phyloP scores from a whole-genome alignment of 2,888 invertebrate genomes.

The Itoplectis maculator region DNA sequence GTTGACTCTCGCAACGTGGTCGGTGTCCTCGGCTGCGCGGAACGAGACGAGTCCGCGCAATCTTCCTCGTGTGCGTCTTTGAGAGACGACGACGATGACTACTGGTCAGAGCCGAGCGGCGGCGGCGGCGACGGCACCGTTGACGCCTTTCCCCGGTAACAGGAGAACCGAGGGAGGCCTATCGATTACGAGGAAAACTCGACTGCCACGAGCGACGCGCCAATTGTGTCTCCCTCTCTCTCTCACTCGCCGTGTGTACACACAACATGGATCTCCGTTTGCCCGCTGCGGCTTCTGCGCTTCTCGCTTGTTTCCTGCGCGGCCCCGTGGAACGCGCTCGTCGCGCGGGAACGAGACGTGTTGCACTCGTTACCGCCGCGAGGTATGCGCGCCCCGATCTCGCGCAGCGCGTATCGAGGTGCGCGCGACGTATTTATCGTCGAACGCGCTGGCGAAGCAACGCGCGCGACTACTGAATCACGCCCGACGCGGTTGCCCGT shows the following conservation, averaged over 20 bases:
- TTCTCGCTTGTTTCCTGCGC: neutral
- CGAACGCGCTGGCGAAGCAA: neutral
- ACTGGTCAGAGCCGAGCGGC: conserved; percentile 7
- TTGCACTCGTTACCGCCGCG: neutral
- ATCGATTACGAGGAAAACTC: conserved; percentile 83
- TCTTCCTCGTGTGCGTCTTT: conserved; percentile 23
- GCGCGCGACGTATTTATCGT: neutral
- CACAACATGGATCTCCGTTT: conserved; percentile 23
- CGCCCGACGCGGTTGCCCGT: neutral
- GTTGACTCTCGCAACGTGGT: conserved; percentile 34
- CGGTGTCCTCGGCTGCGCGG: conserved; percentile 48
- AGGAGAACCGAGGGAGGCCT: conserved; percentile 80
- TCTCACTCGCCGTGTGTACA: no score
- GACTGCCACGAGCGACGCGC: conserved; percentile 71
- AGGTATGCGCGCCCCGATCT: neutral
- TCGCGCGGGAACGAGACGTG: conserved; percentile 19
- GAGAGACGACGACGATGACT: conserved; percentile 24
- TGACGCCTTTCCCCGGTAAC: conserved; percentile 79
- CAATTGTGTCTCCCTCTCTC: conserved; percentile 61
- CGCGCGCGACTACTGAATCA: neutral
- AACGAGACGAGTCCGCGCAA: conserved; percentile 48
- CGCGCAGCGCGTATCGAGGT: neutral
- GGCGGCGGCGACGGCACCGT: conserved; percentile 34
- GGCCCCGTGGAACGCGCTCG: conserved; percentile 16
- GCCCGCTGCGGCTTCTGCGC: conserved; percentile 2